Conservation (phyloP, 2,113 vertebrate genomes). For the Trachemys scripta region DNA sequence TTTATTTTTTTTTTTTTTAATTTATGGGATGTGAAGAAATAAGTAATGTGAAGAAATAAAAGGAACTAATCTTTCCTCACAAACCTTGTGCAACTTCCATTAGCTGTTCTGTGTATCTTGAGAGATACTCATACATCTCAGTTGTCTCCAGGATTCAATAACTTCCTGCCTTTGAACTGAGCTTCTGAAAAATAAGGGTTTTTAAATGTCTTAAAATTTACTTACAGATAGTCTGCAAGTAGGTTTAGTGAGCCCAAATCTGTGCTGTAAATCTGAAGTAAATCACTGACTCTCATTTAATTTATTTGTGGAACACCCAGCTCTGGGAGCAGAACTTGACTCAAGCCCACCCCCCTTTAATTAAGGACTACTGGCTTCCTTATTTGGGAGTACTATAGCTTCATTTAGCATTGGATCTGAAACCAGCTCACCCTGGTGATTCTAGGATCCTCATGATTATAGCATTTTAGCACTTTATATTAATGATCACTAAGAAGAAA, state of each 20-base stretch:
- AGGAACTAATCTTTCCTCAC: background rate
- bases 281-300: too few relatives aligned
- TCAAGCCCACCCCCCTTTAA: background rate
- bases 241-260: too few relatives aligned
- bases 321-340: background rate
- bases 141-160: background rate
- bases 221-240: too few relatives aligned
- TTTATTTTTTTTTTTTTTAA: too few relatives aligned
- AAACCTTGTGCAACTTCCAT: background rate
- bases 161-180: background rate
- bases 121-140: background rate
- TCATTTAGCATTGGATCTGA: background rate
- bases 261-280: too few relatives aligned
- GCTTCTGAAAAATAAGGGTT: background rate
- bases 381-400: accelerated
- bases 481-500: background rate
- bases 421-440: background rate
- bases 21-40: too few relatives aligned
- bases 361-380: background rate
- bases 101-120: background rate
- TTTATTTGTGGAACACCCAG: background rate
- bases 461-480: background rate
- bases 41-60: too few relatives aligned
- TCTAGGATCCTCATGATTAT: background rate
- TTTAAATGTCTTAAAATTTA: too few relatives aligned